Evolutionary conservation across 2,797 vertebrate genomes (phyloP).

Genomic region (Hydrophis major): DNA sequence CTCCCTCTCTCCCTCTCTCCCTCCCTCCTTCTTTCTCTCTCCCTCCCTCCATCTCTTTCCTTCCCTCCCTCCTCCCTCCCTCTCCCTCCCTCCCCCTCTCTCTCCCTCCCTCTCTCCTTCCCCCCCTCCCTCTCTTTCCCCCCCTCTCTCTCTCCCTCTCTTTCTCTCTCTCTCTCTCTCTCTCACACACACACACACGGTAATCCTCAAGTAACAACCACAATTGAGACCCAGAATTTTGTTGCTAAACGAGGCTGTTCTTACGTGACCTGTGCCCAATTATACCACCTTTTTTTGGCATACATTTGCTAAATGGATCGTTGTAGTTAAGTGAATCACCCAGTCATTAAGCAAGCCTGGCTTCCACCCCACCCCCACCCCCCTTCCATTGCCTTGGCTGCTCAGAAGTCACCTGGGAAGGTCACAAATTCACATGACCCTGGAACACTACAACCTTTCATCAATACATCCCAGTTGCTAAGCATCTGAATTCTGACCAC

Average conservation of each 20-base stretch:
- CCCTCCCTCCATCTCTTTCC: fast-evolving
- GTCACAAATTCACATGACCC: neutral
- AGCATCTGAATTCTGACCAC: neutral
- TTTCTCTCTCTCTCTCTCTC: too few species aligned
- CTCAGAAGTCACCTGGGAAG: neutral
- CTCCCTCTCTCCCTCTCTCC: too few species aligned
- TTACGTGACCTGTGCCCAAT: neutral
- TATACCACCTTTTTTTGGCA: neutral
- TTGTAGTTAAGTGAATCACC: neutral
- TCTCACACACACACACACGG: neutral
- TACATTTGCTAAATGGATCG: too few species aligned
- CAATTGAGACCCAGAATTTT: neutral
- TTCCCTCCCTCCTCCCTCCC: fast-evolving
- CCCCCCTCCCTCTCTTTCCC: too few species aligned
- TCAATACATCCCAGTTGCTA: neutral
- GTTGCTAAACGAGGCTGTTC: neutral
- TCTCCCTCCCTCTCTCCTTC: too few species aligned
- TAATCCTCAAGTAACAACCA: neutral
- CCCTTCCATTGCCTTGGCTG: neutral
- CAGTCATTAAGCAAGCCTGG: too few species aligned
- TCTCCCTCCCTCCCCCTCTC: fast-evolving
- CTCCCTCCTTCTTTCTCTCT: too few species aligned
- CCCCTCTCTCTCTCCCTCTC: too few species aligned
- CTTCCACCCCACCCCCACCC: too few species aligned
- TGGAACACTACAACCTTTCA: neutral